Conservation (phyloP, 2,113 vertebrate genomes). For the Chaetodon auriga region DNA sequence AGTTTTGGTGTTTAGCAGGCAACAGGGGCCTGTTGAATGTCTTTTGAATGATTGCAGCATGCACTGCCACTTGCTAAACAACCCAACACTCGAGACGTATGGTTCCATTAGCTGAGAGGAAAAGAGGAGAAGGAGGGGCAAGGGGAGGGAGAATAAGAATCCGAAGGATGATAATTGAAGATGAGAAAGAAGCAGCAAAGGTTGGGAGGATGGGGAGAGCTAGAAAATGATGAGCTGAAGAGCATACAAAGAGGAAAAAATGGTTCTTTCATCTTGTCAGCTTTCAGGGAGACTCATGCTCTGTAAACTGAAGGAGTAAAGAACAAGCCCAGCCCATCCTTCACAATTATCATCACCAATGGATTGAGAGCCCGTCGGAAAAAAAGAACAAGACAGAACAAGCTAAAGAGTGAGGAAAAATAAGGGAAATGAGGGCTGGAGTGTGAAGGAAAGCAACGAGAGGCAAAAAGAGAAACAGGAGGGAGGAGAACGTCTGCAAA, state of each 20-base stretch:
- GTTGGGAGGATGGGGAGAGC: conserved; percentile 59
- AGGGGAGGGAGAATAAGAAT: conserved; percentile 42
- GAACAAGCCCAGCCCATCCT: conserved; percentile 27
- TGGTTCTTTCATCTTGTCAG: conserved; percentile 68
- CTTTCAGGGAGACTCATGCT: conserved; percentile 45
- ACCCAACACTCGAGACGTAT: conserved; percentile 46
- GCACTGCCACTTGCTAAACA: conserved; percentile 54
- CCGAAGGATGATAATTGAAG: conserved; percentile 53
- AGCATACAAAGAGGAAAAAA: conserved; percentile 32
- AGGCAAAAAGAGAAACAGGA: background rate
- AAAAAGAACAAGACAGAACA: background rate
- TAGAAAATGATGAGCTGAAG: conserved; percentile 59
- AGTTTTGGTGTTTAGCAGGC: conserved; percentile 19
- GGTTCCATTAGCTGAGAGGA: conserved; percentile 58
- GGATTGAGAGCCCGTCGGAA: conserved; percentile 12
- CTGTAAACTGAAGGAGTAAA: conserved; percentile 46
- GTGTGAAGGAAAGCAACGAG: background rate
- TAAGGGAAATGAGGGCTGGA: background rate
- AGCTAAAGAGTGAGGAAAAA: background rate
- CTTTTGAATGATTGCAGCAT: conserved; percentile 41
- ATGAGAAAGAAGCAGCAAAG: conserved; percentile 52
- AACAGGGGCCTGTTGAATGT: conserved; percentile 4
- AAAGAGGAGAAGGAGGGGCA: conserved; percentile 6
- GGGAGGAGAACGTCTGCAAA: conserved; percentile 31
- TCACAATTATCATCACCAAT: conserved; percentile 33